A percentile compares a stretch with the other conserved stretches of the same genome.
Evolutionary conservation across 2,888 invertebrate genomes (phyloP).

Genomic region (Archips xylosteana): DNA sequence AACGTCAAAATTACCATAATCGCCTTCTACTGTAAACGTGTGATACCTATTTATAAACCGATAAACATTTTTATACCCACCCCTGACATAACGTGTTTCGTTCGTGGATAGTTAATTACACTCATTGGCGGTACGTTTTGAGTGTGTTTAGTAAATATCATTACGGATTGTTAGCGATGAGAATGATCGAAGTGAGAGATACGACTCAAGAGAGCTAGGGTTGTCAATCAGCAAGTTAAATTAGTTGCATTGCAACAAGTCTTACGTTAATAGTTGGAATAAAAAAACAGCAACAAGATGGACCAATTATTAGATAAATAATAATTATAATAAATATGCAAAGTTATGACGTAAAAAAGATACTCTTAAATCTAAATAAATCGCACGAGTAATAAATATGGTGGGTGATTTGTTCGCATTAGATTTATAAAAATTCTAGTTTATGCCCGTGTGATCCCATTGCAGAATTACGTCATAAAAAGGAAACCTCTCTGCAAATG

Average conservation of each 20-base stretch:
- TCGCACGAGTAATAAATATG: too few relatives aligned
- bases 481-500: too few relatives aligned
- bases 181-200: slow-evolving; percentile 73
- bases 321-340: too few relatives aligned
- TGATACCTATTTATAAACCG: slow-evolving; percentile 39
- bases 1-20: slow-evolving; percentile 35
- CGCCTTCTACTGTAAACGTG: slow-evolving; percentile 35
- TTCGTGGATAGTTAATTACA: slow-evolving; percentile 60
- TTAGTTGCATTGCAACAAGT: background rate
- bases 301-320: too few relatives aligned
- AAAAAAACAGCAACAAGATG: too few relatives aligned
- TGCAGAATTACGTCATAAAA: too few relatives aligned
- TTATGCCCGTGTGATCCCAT: too few relatives aligned
- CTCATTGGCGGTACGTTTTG: slow-evolving; percentile 63
- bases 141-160: slow-evolving; percentile 74
- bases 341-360: too few relatives aligned
- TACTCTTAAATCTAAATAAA: too few relatives aligned
- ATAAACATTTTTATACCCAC: slow-evolving; percentile 44
- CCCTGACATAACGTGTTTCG: slow-evolving; percentile 51
- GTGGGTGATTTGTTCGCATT: too few relatives aligned
- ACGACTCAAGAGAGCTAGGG: slow-evolving; percentile 57
- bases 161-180: slow-evolving; percentile 69
- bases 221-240: background rate
- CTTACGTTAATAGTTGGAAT: background rate
- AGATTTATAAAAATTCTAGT: too few relatives aligned